Conservation (phyloP, 1,140 invertebrate genomes). For the Halyomorpha halys region DNA sequence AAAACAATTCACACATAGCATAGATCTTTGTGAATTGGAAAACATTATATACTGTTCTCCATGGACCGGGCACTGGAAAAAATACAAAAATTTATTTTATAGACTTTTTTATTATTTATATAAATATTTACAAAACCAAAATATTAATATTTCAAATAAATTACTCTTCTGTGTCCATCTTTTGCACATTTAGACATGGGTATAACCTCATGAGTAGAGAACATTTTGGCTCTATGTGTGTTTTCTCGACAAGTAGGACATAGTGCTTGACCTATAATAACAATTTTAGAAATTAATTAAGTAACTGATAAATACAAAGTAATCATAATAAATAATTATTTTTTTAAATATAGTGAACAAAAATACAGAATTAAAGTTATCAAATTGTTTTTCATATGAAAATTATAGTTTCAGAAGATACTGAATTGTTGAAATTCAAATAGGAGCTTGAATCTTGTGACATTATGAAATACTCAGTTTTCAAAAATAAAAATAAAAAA, state of each 20-base stretch:
- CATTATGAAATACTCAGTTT: too few relatives aligned
- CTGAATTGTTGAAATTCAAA: too few relatives aligned
- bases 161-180: conserved; percentile 49
- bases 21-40: conserved; percentile 51
- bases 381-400: too few relatives aligned
- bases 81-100: background rate
- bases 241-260: conserved; percentile 57
- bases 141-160: background rate
- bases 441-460: too few relatives aligned
- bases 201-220: conserved; percentile 56
- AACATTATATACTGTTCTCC: conserved; percentile 63
- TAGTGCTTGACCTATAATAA: conserved; percentile 51
- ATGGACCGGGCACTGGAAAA: conserved; percentile 47
- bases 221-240: conserved; percentile 63
- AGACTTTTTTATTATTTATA: too few relatives aligned
- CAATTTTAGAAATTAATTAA: background rate
- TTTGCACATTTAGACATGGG: conserved; percentile 58
- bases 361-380: too few relatives aligned
- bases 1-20: conserved; percentile 61
- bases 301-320: too few relatives aligned
- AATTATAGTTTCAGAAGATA: too few relatives aligned
- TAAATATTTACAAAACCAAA: conserved; percentile 17
- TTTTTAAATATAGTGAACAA: too few relatives aligned
- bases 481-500: too few relatives aligned
- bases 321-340: too few relatives aligned